Evolutionary conservation across 2,113 vertebrate species (phyloP).

Genomic region (Cochlearius cochlearius): DNA sequence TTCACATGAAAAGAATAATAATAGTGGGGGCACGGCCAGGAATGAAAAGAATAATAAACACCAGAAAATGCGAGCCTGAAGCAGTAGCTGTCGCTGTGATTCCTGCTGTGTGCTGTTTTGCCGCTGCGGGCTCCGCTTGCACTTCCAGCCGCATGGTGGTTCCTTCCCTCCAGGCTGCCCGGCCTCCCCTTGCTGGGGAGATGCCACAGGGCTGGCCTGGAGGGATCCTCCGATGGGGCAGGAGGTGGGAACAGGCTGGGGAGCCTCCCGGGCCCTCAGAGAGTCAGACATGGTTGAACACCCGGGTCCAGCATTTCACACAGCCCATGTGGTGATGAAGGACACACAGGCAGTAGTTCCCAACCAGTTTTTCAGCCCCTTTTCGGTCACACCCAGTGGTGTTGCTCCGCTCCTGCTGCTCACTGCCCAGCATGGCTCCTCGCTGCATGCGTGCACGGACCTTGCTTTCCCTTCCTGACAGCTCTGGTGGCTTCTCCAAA

Average conservation of each 20-base stretch:
- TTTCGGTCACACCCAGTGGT: fast-evolving
- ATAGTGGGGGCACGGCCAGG: neutral
- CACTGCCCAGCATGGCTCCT: neutral
- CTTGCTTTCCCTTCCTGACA: neutral
- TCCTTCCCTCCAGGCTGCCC: neutral
- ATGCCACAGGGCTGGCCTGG: neutral
- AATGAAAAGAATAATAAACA: neutral
- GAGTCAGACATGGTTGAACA: neutral
- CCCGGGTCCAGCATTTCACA: fast-evolving
- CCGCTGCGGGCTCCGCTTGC: neutral
- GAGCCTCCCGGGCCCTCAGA: neutral
- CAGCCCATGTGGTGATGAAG: neutral
- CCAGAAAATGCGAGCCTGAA: neutral
- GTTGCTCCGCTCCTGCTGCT: neutral
- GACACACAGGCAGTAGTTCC: neutral
- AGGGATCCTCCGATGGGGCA: neutral
- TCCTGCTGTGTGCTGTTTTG: fast-evolving
- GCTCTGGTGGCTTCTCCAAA: neutral
- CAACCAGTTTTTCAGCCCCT: neutral
- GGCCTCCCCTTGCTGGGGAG: neutral
- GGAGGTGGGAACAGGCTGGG: neutral
- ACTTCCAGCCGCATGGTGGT: neutral
- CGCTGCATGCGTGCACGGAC: fast-evolving
- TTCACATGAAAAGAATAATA: neutral
- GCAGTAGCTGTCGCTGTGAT: neutral